Evolutionary conservation across 2,888 invertebrate genomes (phyloP), one percentile per base, ranked within the genome.

Genomic region (Lutraria lutraria): DNA sequence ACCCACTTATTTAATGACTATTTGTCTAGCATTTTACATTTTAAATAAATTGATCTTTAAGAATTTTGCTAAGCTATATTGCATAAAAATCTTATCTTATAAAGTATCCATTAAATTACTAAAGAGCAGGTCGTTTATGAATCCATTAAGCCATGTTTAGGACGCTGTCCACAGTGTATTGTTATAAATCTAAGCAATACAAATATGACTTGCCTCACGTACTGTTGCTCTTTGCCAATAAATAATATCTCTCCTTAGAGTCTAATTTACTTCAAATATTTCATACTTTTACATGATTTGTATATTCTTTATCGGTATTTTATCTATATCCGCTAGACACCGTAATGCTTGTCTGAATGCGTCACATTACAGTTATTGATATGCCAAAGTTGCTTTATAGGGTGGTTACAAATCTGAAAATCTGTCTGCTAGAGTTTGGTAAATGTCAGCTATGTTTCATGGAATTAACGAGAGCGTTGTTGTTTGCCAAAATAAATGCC

Each of bases 371-470:
- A 31, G 34, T 31, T 76, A 76, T 34, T 34, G 76, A 34, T 76
- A 76, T 25, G 76, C 8, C 34, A 76, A 25, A 34, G 13, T 25
- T 76, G 16, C 12, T 31, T 76, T 31, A 34, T 76, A 31, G 15
- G 34, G 76, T 76, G 76, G 76, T 76, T 34, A 34, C 29, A 76
- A 76, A 76, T 76, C 76, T 76, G 29, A 34, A 76, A 76, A 76
- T 34, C 34, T 76, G 76, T 76, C 76, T 76, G 34, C 31, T 34
- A 31, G 34, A 34, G 76, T 76, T 76, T n/a, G 34, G 34, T 34
- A 76, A 76, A 76, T 76, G 76, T 76, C 76, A 76, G 34, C 31
- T 34, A 16, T 76, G 25, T n/a, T 76, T 76, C 31, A 76, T 31
- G 34, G 76, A 34, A 76, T 76, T 76, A 76, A 76, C 76, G 34